These are phyloP conservation scores for Momotus momota DNA, from an alignment of 2,797 vertebrate genomes.

Conservation along the genomic window DNA sequence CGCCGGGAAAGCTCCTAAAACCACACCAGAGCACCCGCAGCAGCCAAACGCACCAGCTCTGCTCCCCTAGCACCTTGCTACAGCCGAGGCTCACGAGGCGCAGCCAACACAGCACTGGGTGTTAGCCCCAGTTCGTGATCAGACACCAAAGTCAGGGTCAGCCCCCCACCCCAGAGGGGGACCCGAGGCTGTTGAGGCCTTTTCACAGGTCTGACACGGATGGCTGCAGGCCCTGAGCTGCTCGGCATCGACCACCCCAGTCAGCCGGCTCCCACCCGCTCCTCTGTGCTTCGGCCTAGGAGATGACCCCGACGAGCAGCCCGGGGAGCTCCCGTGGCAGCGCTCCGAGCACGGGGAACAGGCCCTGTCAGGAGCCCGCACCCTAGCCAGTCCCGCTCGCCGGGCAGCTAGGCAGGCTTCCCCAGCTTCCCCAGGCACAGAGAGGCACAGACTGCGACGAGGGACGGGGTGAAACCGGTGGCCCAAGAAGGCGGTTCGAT, in stretches of 20 bases:
- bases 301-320: neutral
- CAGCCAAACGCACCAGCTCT: neutral
- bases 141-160: neutral
- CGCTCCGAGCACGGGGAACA: neutral
- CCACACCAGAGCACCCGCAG: fast-evolving
- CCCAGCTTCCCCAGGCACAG: neutral
- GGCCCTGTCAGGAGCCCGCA: neutral
- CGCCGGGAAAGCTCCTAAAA: neutral
- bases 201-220: neutral
- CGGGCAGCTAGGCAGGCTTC: too few species aligned
- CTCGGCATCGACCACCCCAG: neutral
- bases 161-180: neutral
- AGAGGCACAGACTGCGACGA: too few species aligned
- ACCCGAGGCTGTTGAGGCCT: neutral
- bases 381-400: neutral
- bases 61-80: fast-evolving
- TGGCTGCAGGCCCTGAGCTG: neutral
- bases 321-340: neutral
- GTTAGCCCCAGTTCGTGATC: neutral
- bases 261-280: neutral
- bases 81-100: neutral
- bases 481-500: neutral
- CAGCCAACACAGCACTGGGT: neutral
- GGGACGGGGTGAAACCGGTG: too few species aligned
- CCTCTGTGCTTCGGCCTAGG: too few species aligned